Base-by-base conservation (phyloP, 2,888 invertebrate species). In the Lasioglossum lativentre region DNA sequence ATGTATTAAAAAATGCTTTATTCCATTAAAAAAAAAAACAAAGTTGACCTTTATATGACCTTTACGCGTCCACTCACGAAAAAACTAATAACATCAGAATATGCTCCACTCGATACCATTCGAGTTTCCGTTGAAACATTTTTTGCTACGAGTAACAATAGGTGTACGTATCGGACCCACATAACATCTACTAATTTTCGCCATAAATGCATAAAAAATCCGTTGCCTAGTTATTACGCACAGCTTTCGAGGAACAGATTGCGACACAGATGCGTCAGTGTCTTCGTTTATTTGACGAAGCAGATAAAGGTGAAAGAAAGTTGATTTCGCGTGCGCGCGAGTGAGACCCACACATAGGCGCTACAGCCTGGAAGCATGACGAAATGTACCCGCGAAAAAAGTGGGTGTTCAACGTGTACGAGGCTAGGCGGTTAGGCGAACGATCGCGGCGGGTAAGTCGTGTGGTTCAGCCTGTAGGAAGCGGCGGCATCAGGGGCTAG, bases 401-500 rank as follows among this genome's bases (percentile, higher is more conserved):
- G 0, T 70, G n/a, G 12, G 2, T n/a, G 5, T 2, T 16, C 1
- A 40, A 23, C 6, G 70, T 4, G 19, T 38, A 4, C 27, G 52
- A 23, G 4, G 27, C 68, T 19, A 19, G 34, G 3, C 34, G 34
- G 34, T 3, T 34, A 3, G 14, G 23, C 38, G 23, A 77, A 77
- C 40, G 68, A 70, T 70, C 68, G 38, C 16, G 68, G 27, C 47
- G 77, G 40, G 47, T 38, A 38, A 77, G 77, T 23, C 12, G 47
- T 47, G 38, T 77, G 77, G 52, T 70, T 70, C 70, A 23, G n/a
- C 77, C 77, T 90, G 92, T 90, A 91, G 90, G 89, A 87, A 86
- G 38, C 76, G 79, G 85, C 80, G 79, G 85, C 80, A 87, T 89
- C 80, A 87, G 89, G 85, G 90, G 82, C 89, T 89, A 89, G 90